Conservation (phyloP, 2,888 invertebrate species). For the Pachycephus smyrnensis region DNA sequence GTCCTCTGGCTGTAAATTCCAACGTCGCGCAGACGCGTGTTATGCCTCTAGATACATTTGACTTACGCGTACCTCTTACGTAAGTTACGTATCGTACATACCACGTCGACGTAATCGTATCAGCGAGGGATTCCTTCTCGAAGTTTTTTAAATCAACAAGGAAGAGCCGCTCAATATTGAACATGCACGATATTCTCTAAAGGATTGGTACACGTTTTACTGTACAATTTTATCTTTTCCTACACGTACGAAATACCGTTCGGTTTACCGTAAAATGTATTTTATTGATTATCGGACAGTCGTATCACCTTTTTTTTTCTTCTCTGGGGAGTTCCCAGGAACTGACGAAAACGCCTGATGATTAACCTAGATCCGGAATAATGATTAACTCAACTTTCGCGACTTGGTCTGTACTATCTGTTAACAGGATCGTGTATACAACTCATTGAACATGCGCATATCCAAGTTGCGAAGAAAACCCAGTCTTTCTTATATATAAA, state of each 20-base stretch:
- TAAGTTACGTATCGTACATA: neutral
- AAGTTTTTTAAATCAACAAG: neutral
- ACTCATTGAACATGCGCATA: too few species aligned
- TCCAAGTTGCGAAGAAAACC: too few species aligned
- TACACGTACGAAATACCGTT: neutral
- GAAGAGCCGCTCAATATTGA: neutral
- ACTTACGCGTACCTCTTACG: neutral
- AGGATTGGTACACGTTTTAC: neutral
- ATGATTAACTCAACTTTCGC: neutral
- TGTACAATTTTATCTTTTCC: neutral
- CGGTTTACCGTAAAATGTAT: neutral
- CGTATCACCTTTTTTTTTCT: neutral
- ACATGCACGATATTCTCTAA: neutral
- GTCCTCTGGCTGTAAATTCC: neutral
- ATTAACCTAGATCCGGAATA: neutral
- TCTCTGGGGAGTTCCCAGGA: neutral
- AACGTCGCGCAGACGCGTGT: neutral
- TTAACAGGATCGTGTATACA: too few species aligned
- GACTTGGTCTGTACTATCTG: too few species aligned
- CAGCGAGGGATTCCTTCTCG: neutral
- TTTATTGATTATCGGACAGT: neutral
- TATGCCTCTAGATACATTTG: neutral
- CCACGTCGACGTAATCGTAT: neutral
- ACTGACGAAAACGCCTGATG: neutral
- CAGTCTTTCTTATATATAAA: too few species aligned